Conservation (phyloP, 2,797 vertebrate genomes). For the Tenualosa ilisha region DNA sequence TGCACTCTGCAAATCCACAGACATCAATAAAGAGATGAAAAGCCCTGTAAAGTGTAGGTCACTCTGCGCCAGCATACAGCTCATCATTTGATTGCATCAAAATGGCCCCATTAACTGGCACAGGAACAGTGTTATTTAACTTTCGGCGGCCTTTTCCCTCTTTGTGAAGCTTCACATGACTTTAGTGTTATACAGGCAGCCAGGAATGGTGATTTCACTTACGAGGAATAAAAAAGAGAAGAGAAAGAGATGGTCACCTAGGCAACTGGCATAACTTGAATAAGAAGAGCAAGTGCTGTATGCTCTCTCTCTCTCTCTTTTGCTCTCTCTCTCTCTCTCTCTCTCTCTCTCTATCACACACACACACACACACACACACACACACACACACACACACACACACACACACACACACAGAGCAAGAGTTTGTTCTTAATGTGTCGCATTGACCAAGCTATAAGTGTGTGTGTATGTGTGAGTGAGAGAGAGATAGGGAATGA, state of each 20-base stretch:
- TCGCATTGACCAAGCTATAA: background rate
- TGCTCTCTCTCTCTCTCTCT: constrained; percentile 14
- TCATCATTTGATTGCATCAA: background rate
- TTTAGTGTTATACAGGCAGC: constrained; percentile 28
- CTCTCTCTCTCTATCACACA: background rate
- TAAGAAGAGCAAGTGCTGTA: background rate
- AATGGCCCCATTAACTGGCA: background rate
- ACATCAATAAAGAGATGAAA: constrained; percentile 11
- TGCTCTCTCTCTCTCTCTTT: background rate
- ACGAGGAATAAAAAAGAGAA: background rate
- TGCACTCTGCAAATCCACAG: background rate
- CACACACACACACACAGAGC: background rate
- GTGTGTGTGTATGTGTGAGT: no score
- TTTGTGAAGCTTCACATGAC: constrained; percentile 29
- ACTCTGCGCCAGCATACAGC: background rate
- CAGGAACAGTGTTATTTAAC: background rate
- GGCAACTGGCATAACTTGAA: constrained; percentile 34
- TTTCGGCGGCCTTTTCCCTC: background rate
- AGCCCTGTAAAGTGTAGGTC: background rate
- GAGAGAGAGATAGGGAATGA: no score
- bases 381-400: background rate
- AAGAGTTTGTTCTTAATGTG: background rate
- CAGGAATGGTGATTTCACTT: constrained; percentile 29
- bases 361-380: constrained; percentile 22
- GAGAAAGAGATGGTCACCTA: constrained; percentile 27